Percentiles rank a stretch among this genome's conserved stretches.
Conservation (phyloP, 2,113 vertebrate species). For the Pluvianellus socialis region DNA sequence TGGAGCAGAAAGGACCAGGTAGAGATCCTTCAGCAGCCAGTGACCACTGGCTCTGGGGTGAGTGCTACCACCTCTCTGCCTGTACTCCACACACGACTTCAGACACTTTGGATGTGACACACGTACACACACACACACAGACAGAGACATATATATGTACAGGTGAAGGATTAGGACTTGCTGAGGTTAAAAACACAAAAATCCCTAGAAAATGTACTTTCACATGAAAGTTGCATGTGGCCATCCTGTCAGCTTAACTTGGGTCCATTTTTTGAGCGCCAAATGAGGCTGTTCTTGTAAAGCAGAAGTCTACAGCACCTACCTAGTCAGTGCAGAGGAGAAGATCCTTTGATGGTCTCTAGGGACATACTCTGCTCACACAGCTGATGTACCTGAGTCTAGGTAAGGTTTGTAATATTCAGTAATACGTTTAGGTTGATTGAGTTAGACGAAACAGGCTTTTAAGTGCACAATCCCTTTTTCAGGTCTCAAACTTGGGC, state of each 20-base stretch:
- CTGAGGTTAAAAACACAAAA: not conserved
- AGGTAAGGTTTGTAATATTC: not conserved
- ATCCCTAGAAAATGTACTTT: not conserved
- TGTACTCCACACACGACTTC: not conserved
- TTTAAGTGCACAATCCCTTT: not conserved
- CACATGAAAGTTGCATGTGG: not conserved
- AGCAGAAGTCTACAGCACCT: not conserved
- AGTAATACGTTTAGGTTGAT: not conserved
- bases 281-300: not conserved
- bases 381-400: not conserved
- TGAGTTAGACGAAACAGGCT: not conserved
- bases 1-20: not conserved
- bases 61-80: not conserved
- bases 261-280: not conserved
- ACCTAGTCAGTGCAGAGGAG: not conserved
- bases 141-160: not conserved
- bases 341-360: not conserved
- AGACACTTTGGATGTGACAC: not conserved
- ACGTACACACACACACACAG: not conserved
- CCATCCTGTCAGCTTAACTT: not conserved
- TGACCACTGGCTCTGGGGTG: not conserved
- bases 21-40: not conserved
- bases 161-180: not conserved
- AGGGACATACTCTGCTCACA: not conserved
- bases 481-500: not conserved